phyloP scores from a whole-genome alignment of 2,888 invertebrate species.

The Megamerina dolium region DNA sequence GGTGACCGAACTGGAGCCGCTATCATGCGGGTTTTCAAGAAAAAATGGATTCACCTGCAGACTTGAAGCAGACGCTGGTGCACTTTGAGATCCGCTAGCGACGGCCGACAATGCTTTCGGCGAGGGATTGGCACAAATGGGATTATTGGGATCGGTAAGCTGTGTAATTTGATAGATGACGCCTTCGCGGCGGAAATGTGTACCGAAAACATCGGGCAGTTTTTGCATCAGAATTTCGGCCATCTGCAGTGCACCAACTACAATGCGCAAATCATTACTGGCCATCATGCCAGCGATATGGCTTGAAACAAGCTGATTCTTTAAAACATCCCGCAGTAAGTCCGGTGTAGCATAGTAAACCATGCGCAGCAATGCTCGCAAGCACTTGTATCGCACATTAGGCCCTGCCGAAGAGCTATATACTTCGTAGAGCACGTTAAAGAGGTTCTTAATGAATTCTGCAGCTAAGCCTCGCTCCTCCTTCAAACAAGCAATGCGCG shows the following conservation, averaged over 20 bases:
- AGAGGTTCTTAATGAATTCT: conserved; percentile 70
- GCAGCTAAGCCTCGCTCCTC: conserved; percentile 67
- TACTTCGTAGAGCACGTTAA: conserved; percentile 94
- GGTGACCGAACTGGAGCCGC: conserved; percentile 29
- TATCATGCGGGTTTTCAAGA: conserved; percentile 30
- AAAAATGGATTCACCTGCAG: conserved; percentile 44
- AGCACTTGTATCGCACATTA: conserved; percentile 93
- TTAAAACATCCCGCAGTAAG: conserved; percentile 69
- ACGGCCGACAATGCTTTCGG: conserved; percentile 50
- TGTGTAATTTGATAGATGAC: conserved; percentile 83
- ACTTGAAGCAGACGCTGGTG: conserved; percentile 42
- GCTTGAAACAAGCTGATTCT: conserved; percentile 77
- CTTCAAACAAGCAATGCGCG: conserved; percentile 63
- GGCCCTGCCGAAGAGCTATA: conserved; percentile 98
- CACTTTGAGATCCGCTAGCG: conserved; percentile 40
- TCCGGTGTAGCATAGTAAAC: conserved; percentile 89
- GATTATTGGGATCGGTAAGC: conserved; percentile 63
- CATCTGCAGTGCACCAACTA: conserved; percentile 95
- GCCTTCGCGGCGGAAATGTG: conserved; percentile 94
- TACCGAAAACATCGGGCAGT: conserved; percentile 88
- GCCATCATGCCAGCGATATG: conserved; percentile 99
- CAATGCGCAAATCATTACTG: conserved; percentile 91
- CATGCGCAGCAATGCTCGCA: conserved; percentile 92
- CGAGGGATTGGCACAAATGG: conserved; percentile 53
- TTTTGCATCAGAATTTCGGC: conserved; percentile 96